These are phyloP conservation scores for Schizotus pectinicornis DNA, from an alignment of 2,888 invertebrate genomes.

Conservation along the genomic window DNA sequence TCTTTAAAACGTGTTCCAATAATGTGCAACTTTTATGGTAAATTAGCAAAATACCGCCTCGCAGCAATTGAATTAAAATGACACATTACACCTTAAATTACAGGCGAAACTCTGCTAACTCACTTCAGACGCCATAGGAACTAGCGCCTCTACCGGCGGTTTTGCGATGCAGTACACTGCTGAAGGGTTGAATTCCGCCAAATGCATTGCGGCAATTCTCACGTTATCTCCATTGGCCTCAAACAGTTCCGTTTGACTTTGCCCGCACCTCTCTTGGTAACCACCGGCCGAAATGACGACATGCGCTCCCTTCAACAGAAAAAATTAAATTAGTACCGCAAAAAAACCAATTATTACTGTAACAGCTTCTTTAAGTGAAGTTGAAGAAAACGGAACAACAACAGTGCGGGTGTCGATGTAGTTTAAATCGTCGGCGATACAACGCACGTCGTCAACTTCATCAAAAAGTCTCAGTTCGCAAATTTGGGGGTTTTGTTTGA, in stretches of 20 bases:
- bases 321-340: not conserved
- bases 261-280: slow-evolving; percentile 38
- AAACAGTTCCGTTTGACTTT: slow-evolving; percentile 46
- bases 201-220: slow-evolving; percentile 46
- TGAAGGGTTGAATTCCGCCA: slow-evolving; percentile 53
- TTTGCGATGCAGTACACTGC: slow-evolving; percentile 51
- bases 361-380: slow-evolving; percentile 46
- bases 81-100: not conserved
- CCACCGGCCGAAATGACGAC: slow-evolving; percentile 53
- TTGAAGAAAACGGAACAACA: slow-evolving; percentile 49
- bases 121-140: slow-evolving; percentile 55
- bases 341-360: slow-evolving; percentile 37
- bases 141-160: slow-evolving; percentile 53
- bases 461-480: slow-evolving; percentile 52
- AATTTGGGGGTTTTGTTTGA: slow-evolving; percentile 49
- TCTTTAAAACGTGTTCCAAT: too few species aligned
- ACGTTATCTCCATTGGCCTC: slow-evolving; percentile 51
- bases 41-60: not conserved
- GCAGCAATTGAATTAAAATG: not conserved
- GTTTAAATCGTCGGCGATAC: slow-evolving; percentile 50
- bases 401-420: slow-evolving; percentile 51
- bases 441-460: slow-evolving; percentile 38
- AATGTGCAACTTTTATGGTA: too few species aligned
- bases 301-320: slow-evolving; percentile 44
- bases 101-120: slow-evolving; percentile 8